Base-by-base conservation (phyloP, 2,888 invertebrate genomes). In the Bruchidius siliquastri region DNA sequence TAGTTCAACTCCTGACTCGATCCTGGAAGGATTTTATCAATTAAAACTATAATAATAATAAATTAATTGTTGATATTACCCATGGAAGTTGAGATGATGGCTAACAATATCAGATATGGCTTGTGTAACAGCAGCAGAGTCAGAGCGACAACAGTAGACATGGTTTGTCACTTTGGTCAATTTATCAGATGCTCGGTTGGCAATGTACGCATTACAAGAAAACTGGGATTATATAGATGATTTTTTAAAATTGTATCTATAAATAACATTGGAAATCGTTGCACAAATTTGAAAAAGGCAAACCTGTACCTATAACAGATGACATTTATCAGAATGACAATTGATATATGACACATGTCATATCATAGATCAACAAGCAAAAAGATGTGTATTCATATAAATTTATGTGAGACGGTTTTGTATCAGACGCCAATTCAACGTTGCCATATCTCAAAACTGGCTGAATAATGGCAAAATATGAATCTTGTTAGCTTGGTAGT, bases 101-200 rank as follows among this genome's bases (percentile, higher is more conserved):
- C 93, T 90, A 20, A 98, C 98, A 86, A 98, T 95, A 85, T 98
- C 98, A 70, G 98, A 93, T 80, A 99, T 95, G 2, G 99, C 98
- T 87, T 99, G 99, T 0, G 99, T 99, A 86, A 99, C 99, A 20
- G 99, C 98, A 20, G 99, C 95, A 1, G 97, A 96, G 0, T 99
- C 99, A 72, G 98, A 98, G 71, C 99, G 94, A 85, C 98, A 98
- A 86, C 97, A 98, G 86, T 97, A 99, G 82, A 99, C 97, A 79
- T 93, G 91, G 83, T 99, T 97, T 0, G 97, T 96, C 74, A 99
- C 92, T 84, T 90, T 93, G 0, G 98, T 98, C 79, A 99, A 88
- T 86, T 99, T 99, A 87, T 99, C 98, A 0, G 98, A 94, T 30
- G 96, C 96, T 83, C 99, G 93, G 87, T 98, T 98, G 26, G 97